Evolutionary conservation across 2,888 invertebrate species (phyloP).

Genomic region (Elmis aenea): DNA sequence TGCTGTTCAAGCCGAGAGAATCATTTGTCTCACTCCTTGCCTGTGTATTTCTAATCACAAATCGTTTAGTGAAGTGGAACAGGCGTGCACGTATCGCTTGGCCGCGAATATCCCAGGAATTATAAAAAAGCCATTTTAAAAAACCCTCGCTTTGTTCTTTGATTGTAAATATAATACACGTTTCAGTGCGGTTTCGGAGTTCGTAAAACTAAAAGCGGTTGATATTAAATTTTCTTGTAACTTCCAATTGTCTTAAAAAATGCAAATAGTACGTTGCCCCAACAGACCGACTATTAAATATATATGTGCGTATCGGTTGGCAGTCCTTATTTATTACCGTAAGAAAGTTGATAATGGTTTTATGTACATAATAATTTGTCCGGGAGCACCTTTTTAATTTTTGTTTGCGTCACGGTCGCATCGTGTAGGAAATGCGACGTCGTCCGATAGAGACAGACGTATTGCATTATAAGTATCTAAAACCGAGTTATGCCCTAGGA

Average conservation of each 20-base stretch:
- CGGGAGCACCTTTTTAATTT: too few relatives aligned
- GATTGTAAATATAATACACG: constrained; percentile 39
- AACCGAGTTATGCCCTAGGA: constrained; percentile 24
- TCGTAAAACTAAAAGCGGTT: constrained; percentile 16
- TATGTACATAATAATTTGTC: too few relatives aligned
- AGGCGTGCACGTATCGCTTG: constrained; percentile 30
- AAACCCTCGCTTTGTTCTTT: constrained; percentile 31
- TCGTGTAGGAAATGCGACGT: too few relatives aligned
- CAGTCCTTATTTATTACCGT: too few relatives aligned
- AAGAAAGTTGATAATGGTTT: too few relatives aligned
- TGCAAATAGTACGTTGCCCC: constrained; percentile 5
- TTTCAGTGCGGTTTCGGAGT: constrained; percentile 35
- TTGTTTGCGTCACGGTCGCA: too few relatives aligned
- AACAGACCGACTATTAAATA: too few relatives aligned
- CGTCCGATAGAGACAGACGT: constrained; percentile 10
- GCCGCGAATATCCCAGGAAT: constrained; percentile 25
- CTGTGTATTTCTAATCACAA: constrained; percentile 29
- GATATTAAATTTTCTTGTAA: constrained; percentile 17
- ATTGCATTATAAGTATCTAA: constrained; percentile 18
- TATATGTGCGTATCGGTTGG: too few relatives aligned
- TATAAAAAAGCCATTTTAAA: constrained; percentile 26
- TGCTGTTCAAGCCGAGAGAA: too few relatives aligned
- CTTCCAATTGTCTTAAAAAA: constrained; percentile 5
- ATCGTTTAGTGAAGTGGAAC: constrained; percentile 39
- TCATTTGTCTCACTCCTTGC: too few relatives aligned